These are phyloP conservation scores for Polydrusus cervinus DNA, from an alignment of 2,888 invertebrate genomes.

Conservation along the genomic window DNA sequence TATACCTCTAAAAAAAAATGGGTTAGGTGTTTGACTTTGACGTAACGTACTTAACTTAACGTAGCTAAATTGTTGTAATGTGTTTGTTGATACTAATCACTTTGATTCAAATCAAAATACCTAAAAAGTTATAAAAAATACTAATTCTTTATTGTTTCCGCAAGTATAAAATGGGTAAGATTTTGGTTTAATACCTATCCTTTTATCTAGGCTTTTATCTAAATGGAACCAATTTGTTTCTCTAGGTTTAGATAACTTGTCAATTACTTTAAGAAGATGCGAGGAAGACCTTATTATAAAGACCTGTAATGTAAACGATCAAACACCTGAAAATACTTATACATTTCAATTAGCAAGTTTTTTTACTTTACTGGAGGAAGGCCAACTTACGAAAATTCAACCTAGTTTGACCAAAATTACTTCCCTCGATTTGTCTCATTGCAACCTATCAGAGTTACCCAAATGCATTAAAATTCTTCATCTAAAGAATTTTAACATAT, in stretches of 20 bases:
- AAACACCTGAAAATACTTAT: neutral
- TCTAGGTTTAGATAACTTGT: slow-evolving; percentile 25
- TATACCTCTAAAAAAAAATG: no score
- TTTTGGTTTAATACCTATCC: neutral
- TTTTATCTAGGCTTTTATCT: no score
- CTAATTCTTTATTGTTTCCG: neutral
- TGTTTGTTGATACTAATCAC: no score
- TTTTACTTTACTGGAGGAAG: slow-evolving; percentile 35
- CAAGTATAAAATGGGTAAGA: slow-evolving; percentile 11
- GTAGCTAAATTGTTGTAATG: no score
- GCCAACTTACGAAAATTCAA: slow-evolving; percentile 17
- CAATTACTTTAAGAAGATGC: slow-evolving; percentile 28
- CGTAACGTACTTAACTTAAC: no score
- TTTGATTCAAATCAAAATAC: neutral
- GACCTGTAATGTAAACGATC: slow-evolving; percentile 10
- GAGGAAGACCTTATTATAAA: slow-evolving; percentile 27
- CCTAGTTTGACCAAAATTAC: slow-evolving; percentile 48
- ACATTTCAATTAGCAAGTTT: slow-evolving; percentile 32
- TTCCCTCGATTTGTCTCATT: slow-evolving; percentile 55
- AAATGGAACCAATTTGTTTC: neutral
- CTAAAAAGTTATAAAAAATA: neutral
- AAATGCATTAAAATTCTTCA: slow-evolving; percentile 49
- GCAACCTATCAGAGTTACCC: slow-evolving; percentile 56
- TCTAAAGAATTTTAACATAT: slow-evolving; percentile 56
- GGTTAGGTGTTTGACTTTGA: no score